Percentiles rank a stretch among this genome's conserved stretches.
Evolutionary conservation across 2,888 invertebrate genomes (phyloP).

Genomic region (Tanypteryx hageni): DNA sequence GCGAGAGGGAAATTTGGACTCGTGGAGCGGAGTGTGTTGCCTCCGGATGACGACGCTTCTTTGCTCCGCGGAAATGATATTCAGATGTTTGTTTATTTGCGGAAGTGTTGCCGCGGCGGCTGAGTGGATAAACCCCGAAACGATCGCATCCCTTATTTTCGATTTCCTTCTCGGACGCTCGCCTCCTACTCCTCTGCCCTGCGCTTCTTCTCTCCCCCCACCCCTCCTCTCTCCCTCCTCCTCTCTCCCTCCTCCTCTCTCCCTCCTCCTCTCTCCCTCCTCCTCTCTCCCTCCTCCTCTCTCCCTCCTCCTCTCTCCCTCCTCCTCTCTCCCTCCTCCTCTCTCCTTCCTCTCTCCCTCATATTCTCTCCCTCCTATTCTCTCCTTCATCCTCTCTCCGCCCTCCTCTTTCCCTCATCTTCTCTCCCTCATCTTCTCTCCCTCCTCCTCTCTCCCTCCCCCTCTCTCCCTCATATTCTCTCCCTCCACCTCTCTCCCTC

Average conservation of each 20-base stretch:
- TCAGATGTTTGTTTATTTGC: conserved; percentile 14
- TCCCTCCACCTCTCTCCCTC: background rate
- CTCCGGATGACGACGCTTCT: background rate
- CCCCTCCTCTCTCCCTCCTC: background rate
- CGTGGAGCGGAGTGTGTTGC: background rate
- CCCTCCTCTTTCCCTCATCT: background rate
- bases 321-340: too few relatives aligned
- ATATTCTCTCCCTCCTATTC: background rate
- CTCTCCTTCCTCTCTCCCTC: background rate
- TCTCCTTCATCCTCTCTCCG: background rate
- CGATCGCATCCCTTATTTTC: background rate
- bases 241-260: background rate
- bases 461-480: background rate
- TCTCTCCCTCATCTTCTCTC: background rate
- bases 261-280: background rate
- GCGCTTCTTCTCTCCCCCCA: background rate
- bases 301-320: background rate
- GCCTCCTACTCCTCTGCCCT: background rate
- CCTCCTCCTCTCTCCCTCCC: background rate
- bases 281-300: background rate
- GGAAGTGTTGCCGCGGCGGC: conserved; percentile 10
- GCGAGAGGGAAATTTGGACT: background rate
- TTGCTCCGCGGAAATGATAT: conserved; percentile 5
- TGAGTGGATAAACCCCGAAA: background rate
- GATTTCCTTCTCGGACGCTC: background rate